phyloP scores from a whole-genome alignment of 2,888 invertebrate genomes.

The Limenitis camilla region DNA sequence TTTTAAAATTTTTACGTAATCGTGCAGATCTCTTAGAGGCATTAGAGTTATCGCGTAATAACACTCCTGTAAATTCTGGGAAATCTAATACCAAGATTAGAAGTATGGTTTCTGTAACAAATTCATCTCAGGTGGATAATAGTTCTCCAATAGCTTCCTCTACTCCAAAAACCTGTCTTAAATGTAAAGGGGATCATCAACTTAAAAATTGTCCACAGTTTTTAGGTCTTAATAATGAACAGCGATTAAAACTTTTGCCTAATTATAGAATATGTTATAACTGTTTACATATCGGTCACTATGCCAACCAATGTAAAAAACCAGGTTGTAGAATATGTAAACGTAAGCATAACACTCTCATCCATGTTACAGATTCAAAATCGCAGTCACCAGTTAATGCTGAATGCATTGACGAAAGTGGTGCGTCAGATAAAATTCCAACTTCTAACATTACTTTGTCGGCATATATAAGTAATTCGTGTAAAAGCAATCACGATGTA shows the following conservation, averaged over 20 bases:
- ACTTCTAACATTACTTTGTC: not conserved
- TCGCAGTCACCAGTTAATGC: not conserved
- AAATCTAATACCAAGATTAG: not conserved
- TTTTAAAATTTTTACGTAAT: not conserved
- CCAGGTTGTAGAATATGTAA: conserved; percentile 12
- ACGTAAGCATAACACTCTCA: conserved; percentile 12
- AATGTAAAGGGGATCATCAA: no score
- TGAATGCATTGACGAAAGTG: not conserved
- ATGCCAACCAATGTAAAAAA: conserved; percentile 9
- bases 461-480: no score
- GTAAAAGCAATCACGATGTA: no score
- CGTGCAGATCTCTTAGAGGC: not conserved
- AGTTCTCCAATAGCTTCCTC: not conserved
- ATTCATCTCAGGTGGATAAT: not conserved
- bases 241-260: not conserved
- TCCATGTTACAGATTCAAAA: conserved; percentile 8
- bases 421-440: not conserved
- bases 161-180: no score
- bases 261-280: conserved; percentile 9
- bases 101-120: not conserved
- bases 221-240: not conserved
- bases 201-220: no score
- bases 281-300: conserved; percentile 9
- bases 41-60: not conserved
- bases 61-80: not conserved